Base-by-base conservation (phyloP, 2,797 vertebrate species). In the Cottoperca gobio region DNA sequence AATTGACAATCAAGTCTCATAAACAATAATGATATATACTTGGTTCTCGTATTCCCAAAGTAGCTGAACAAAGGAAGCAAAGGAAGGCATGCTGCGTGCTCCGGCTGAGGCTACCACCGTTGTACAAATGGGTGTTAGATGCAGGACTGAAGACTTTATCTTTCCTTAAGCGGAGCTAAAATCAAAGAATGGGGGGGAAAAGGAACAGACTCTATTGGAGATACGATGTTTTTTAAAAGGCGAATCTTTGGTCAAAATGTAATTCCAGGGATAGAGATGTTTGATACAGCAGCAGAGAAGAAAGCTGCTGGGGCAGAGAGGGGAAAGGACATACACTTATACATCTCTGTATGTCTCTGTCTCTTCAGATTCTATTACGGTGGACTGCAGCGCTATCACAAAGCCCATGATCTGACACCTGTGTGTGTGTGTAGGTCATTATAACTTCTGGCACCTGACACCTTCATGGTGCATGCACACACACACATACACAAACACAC, bases 341-440 rank as follows among this genome's bases (percentile, higher is more conserved):
- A 81, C 79, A 82, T 83, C 83, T 86, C 69, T 82, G 52, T 69
- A 77, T 76, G 61, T 86, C 78, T 82, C 54, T 48, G 75, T 80
- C 73, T 88, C 67, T 82, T 89, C 82, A 82, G 76, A 88, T 85
- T 89, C 80, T 76, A 89, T 89, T 86, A 87, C 24, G 5, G 48
- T 35, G 16, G 75, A 75, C 70, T 67, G 53, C 28, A 50, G 78
- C 63, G 76, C 83, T 69, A 82, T 89, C 78, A 87, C 77, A 84
- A 74, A 89, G 78, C 70, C 65, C 68, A 70, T 49, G 79, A 85
- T 79, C 61, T 79, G 76, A 77, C 79, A 80, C 39, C 52, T 49
- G 46, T 73, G 62, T 66, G 21, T 76, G 46, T 26, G 54, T 78
- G 42, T 68, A 74, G 81, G 88, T 86, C 84, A 87, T 86, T 71